Percentiles rank a stretch among this genome's conserved stretches.
Evolutionary conservation across 2,113 vertebrate species (phyloP).

Genomic region (Benitochromis conjunctus): DNA sequence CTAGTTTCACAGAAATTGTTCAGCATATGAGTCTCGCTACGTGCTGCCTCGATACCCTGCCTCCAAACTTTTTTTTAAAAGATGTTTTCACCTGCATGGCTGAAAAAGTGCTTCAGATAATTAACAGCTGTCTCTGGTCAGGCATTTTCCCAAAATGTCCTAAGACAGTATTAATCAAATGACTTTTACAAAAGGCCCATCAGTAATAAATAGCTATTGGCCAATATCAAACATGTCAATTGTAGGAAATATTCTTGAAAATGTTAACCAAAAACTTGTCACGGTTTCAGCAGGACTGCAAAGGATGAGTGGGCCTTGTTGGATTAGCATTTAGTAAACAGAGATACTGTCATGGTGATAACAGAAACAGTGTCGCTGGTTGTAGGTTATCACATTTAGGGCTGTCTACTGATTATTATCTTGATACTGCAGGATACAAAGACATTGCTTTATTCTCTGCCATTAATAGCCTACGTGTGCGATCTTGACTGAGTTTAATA

Average conservation of each 20-base stretch:
- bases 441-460: neutral
- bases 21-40: neutral
- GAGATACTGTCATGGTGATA: neutral
- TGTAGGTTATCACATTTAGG: neutral
- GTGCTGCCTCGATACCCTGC: neutral
- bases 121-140: neutral
- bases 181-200: neutral
- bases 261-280: neutral
- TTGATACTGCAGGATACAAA: neutral
- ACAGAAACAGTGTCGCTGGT: neutral
- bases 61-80: neutral
- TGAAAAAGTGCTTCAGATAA: neutral
- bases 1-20: neutral
- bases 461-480: neutral
- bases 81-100: neutral
- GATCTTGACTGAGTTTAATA: neutral
- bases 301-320: neutral
- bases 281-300: neutral
- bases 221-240: neutral
- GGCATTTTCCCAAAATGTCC: neutral
- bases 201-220: neutral
- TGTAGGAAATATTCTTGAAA: neutral
- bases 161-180: neutral
- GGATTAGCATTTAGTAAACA: neutral
- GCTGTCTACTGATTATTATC: slow-evolving; percentile 2